These are phyloP conservation scores for Thunnus thynnus DNA, from an alignment of 2,113 vertebrate genomes.

Conservation along the genomic window DNA sequence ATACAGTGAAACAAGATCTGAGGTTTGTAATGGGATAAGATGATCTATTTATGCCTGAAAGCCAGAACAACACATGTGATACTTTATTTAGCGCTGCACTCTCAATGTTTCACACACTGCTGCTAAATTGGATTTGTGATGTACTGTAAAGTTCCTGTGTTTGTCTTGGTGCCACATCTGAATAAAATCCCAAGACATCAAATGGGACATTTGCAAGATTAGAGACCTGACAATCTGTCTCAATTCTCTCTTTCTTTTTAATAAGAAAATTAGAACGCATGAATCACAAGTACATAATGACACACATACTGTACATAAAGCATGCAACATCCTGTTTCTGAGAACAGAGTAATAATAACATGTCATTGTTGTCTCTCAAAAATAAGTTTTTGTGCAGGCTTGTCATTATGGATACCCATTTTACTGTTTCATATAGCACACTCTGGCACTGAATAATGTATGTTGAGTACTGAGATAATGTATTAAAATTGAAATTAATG, in stretches of 20 bases:
- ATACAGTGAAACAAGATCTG: conserved; percentile 12
- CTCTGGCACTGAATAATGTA: too few relatives aligned
- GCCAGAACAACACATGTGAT: conserved; percentile 20
- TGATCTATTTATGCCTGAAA: conserved; percentile 42
- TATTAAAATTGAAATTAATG: too few relatives aligned
- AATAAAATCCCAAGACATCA: not conserved
- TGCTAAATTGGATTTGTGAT: conserved; percentile 22
- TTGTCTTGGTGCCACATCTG: not conserved
- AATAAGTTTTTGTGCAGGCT: too few relatives aligned
- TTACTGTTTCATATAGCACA: too few relatives aligned
- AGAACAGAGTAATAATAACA: too few relatives aligned
- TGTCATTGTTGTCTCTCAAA: too few relatives aligned
- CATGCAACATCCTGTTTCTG: too few relatives aligned
- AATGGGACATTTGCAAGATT: not conserved
- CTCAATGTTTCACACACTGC: not conserved
- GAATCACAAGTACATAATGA: not conserved
- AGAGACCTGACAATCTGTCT: not conserved
- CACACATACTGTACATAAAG: too few relatives aligned
- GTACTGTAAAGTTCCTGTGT: not conserved
- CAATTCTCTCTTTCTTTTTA: not conserved
- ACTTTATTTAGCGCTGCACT: conserved; percentile 15
- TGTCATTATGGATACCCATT: too few relatives aligned
- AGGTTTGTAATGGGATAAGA: conserved; percentile 44
- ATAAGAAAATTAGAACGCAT: not conserved
- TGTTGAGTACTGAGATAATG: too few relatives aligned